These are phyloP conservation scores for Adoxophyes honmai DNA, from an alignment of 1,140 invertebrate genomes.

Conservation along the genomic window DNA sequence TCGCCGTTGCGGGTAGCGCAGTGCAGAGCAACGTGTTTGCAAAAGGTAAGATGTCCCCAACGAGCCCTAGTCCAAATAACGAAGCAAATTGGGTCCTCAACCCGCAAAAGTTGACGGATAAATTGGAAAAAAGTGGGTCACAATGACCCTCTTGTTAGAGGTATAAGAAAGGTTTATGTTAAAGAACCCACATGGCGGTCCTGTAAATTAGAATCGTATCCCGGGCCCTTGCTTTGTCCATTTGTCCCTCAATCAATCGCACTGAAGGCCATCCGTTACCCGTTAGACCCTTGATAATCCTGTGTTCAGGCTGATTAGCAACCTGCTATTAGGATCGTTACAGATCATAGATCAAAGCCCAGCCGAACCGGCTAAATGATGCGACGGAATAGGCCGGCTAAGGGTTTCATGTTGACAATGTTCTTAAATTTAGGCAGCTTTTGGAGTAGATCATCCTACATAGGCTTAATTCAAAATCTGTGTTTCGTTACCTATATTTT, in stretches of 20 bases:
- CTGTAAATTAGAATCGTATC: slow-evolving; percentile 8
- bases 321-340: slow-evolving; percentile 9
- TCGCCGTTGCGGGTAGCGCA: slow-evolving; percentile 82
- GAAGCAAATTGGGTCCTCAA: slow-evolving; percentile 9
- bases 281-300: slow-evolving; percentile 14
- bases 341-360: slow-evolving; percentile 14
- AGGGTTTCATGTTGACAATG: neutral
- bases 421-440: no score
- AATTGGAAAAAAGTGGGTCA: neutral
- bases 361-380: slow-evolving; percentile 5
- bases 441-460: no score
- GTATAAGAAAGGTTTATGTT: neutral
- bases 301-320: slow-evolving; percentile 9
- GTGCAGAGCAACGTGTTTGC: slow-evolving; percentile 82
- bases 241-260: slow-evolving; percentile 53
- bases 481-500: no score
- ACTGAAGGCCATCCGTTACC: slow-evolving; percentile 15
- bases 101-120: neutral
- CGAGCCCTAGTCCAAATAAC: neutral
- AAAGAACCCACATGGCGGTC: slow-evolving; percentile 8
- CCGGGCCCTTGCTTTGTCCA: slow-evolving; percentile 34
- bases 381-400: neutral
- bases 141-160: slow-evolving; percentile 3
- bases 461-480: no score
- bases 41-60: slow-evolving; percentile 75